Evolutionary conservation across 1,140 invertebrate species (phyloP).

Genomic region (Caerostris extrusa): DNA sequence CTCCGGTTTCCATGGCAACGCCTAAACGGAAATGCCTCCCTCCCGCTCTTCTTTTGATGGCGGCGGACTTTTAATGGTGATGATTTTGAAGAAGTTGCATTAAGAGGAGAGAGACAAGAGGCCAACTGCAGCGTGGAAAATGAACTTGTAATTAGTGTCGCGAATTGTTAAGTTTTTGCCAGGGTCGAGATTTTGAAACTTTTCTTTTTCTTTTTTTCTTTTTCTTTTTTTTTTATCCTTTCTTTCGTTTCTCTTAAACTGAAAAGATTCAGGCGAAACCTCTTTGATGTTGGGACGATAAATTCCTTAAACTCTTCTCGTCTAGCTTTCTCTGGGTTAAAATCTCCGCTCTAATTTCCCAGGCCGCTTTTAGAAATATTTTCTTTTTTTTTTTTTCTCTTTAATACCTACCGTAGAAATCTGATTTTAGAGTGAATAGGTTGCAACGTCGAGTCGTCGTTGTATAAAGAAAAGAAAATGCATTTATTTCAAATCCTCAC

Average conservation of each 20-base stretch:
- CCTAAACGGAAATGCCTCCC: background rate
- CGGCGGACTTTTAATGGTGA: conserved; percentile 58
- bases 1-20: conserved; percentile 48
- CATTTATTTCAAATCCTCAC: too few species aligned
- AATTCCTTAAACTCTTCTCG: background rate
- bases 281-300: background rate
- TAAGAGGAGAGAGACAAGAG: background rate
- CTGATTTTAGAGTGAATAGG: background rate
- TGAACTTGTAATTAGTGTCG: conserved; percentile 69
- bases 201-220: background rate
- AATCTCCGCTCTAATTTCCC: background rate
- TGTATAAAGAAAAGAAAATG: background rate
- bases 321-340: background rate
- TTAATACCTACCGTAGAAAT: background rate
- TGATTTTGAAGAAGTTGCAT: conserved; percentile 48
- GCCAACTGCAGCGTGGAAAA: conserved; percentile 20
- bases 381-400: background rate
- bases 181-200: background rate
- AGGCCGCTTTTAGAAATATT: background rate
- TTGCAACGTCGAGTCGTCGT: background rate
- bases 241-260: background rate
- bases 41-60: background rate
- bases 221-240: background rate
- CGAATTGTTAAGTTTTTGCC: conserved; percentile 42
- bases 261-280: background rate